Evolutionary conservation across 2,113 vertebrate species (phyloP), one percentile per base, ranked within the genome.

Genomic region (Pleuronectes platessa): DNA sequence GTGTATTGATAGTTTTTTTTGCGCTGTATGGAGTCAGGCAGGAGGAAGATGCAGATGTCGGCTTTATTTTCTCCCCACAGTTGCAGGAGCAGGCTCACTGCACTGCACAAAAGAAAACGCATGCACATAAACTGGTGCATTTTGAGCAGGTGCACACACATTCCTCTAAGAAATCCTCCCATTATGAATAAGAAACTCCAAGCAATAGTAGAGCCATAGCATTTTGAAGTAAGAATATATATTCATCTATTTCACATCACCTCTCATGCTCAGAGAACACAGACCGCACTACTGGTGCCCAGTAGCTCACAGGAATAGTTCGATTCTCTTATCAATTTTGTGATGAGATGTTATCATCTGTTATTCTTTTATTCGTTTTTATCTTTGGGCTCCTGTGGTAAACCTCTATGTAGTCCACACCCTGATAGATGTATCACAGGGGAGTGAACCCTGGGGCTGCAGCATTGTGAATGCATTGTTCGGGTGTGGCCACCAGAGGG

Each of bases 401-500:
- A 37, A 31, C 61, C 15, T 49, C 20, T 21, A 1, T 47, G 26
- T 42, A 8, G 10, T 59, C 21, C 45, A 10, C 74, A 63, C 12
- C 40, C n/a, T n/a, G 10, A 12, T 58, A 62, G 13, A 8, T 9
- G 12, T 55, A 9, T 23, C 18, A 5, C 3, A 26, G 6, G 10
- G 23, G 61, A 62, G 72, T 68, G 76, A 61, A 40, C 12, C 3
- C 20, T 12, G 3, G 13, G 45, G 68, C 59, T 80, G 86, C 80
- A 73, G 49, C 73, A 53, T 14, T 20, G 1, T 11, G 12, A 12
- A 2, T 84, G 86, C 58, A 82, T 18, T 76, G 35, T n/a, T 27
- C 18, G 0, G 3, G 10, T 37, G 4, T 62, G 20, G 31, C 90
- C 92, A 85, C 65, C 71, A 93, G 94, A 76, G 85, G 91, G 78